Evolutionary conservation across 2,113 vertebrate genomes (phyloP).

Genomic region (Equus quagga): DNA sequence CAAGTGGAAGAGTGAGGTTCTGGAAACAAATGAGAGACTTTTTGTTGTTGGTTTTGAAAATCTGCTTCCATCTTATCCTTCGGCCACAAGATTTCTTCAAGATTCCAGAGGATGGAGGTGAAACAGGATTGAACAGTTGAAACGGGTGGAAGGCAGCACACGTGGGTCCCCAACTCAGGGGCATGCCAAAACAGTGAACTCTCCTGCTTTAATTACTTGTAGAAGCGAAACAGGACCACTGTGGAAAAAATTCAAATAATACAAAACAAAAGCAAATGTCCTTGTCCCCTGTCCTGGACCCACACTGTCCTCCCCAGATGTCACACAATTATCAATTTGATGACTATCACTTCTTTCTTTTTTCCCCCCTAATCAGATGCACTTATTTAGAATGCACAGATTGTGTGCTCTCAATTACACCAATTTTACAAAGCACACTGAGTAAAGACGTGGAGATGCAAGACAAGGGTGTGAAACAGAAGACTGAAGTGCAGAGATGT

Average conservation of each 20-base stretch:
- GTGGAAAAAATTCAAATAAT: neutral
- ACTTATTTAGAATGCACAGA: neutral
- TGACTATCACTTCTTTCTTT: no score
- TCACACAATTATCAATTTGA: neutral
- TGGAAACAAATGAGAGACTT: neutral
- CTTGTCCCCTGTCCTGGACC: neutral
- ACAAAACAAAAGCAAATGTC: neutral
- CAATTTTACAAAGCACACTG: neutral
- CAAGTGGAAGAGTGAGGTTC: neutral
- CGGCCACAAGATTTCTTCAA: neutral
- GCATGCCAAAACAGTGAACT: no score
- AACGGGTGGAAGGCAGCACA: no score
- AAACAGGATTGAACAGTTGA: rapidly evolving
- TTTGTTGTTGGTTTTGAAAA: neutral
- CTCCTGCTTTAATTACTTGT: neutral
- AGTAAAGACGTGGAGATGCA: neutral
- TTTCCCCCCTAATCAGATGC: neutral
- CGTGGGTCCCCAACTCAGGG: rapidly evolving
- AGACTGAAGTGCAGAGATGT: neutral
- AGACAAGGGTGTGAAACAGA: neutral
- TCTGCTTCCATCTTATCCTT: neutral
- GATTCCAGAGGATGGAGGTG: no score
- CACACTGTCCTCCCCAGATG: neutral
- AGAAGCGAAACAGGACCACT: neutral
- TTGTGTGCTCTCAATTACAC: neutral